Percentiles rank a stretch among this genome's conserved stretches.
Evolutionary conservation across 2,797 vertebrate genomes (phyloP).

Genomic region (Sebastes paucispinis): DNA sequence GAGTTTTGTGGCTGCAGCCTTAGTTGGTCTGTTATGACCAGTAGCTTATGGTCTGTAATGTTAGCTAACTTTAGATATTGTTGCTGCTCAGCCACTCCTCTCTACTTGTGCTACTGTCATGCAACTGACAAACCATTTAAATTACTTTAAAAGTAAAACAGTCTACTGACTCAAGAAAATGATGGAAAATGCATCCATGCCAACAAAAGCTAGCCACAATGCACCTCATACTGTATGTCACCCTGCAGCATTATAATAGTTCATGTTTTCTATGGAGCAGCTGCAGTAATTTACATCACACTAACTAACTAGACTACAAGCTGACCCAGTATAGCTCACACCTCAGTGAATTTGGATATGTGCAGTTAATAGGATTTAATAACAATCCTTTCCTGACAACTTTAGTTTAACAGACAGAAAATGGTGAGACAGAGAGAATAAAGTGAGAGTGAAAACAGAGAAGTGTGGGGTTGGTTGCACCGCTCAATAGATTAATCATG

Average conservation of each 20-base stretch:
- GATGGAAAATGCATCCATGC: not conserved
- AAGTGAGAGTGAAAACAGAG: slow-evolving; percentile 1
- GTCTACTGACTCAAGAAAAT: not conserved
- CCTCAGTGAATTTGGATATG: not conserved
- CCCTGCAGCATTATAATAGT: not conserved
- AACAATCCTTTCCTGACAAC: not conserved
- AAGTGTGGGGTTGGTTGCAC: slow-evolving; percentile 36
- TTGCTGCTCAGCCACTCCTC: not conserved
- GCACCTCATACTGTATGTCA: not conserved
- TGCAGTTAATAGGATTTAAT: not conserved
- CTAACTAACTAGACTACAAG: slow-evolving; percentile 20
- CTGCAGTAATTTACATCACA: slow-evolving; percentile 6
- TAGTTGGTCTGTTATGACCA: not conserved
- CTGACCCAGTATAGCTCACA: not conserved
- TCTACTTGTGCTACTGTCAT: not conserved
- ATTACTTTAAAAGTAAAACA: not conserved
- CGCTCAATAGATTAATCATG: slow-evolving; percentile 73
- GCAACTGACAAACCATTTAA: not conserved
- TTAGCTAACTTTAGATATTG: not conserved
- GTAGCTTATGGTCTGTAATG: not conserved
- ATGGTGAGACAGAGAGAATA: not conserved
- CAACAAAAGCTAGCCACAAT: not conserved
- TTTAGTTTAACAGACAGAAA: not conserved
- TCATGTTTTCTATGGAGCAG: not conserved
- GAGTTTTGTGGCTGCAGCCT: not conserved